These are phyloP conservation scores for Sinhomidia bicolor DNA, from an alignment of 2,888 invertebrate species.

Conservation along the genomic window DNA sequence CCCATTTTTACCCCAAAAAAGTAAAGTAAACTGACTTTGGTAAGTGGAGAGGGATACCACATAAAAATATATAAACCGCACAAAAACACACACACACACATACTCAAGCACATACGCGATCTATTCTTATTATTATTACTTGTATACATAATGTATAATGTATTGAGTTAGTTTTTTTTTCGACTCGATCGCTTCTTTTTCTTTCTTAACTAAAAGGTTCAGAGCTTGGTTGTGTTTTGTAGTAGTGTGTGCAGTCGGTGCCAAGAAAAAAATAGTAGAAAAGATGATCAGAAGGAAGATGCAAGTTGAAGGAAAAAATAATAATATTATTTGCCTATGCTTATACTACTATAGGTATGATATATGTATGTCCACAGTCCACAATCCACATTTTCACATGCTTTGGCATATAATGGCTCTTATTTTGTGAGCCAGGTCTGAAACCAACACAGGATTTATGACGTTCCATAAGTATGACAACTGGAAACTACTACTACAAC, in stretches of 20 bases:
- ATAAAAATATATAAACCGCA: conserved; percentile 42
- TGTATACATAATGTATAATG: conserved; percentile 73
- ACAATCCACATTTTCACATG: not conserved
- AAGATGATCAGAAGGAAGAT: conserved; percentile 26
- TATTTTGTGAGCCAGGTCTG: no score
- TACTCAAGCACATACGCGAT: not conserved
- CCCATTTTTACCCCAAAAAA: conserved; percentile 58
- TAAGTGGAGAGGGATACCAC: conserved; percentile 20
- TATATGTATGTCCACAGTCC: no score
- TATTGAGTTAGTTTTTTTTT: conserved; percentile 57
- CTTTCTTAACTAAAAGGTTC: conserved; percentile 2
- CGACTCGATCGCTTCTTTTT: conserved; percentile 32
- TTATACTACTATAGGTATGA: no score
- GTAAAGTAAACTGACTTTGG: conserved; percentile 28
- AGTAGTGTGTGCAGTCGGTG: conserved; percentile 49
- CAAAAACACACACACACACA: not conserved
- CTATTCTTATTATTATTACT: conserved; percentile 57
- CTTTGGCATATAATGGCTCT: no score
- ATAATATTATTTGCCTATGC: conserved; percentile 5
- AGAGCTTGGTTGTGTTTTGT: conserved; percentile 2
- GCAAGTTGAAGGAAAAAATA: conserved; percentile 8
- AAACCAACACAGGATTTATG: conserved; percentile 57
- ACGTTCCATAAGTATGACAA: conserved; percentile 73
- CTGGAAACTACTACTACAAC: conserved; percentile 66
- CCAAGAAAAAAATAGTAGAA: conserved; percentile 58